Conservation (phyloP, 2,113 vertebrate genomes). For the Chamaetylas fuelleborni region DNA sequence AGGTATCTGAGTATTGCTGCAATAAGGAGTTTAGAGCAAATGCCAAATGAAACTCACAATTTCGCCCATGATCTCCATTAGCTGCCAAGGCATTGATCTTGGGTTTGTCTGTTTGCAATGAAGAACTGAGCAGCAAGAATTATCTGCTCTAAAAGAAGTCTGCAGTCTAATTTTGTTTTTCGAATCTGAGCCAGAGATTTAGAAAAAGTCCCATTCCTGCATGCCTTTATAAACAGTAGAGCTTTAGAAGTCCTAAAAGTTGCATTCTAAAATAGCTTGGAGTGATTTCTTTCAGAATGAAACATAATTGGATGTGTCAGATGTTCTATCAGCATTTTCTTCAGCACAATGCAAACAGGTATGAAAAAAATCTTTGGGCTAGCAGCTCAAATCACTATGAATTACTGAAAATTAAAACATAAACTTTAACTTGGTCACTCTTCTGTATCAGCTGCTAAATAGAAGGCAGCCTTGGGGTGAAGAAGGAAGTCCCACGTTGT, state of each 20-base stretch:
- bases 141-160: background rate
- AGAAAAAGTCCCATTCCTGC: background rate
- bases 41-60: background rate
- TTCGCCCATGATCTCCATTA: fast-evolving
- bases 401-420: background rate
- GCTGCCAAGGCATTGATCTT: background rate
- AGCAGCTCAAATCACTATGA: background rate
- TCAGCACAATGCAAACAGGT: background rate
- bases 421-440: background rate
- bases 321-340: background rate
- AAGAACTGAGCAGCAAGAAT: background rate
- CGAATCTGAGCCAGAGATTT: background rate
- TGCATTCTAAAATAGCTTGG: background rate
- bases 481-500: background rate
- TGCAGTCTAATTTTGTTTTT: background rate
- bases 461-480: background rate
- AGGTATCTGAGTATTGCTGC: background rate
- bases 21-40: background rate
- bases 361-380: background rate
- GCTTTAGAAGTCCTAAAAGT: background rate
- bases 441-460: background rate
- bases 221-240: background rate
- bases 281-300: background rate
- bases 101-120: background rate
- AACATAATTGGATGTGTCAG: background rate